Evolutionary conservation across 2,797 vertebrate genomes (phyloP).

Genomic region (Halcyon leucocephala): DNA sequence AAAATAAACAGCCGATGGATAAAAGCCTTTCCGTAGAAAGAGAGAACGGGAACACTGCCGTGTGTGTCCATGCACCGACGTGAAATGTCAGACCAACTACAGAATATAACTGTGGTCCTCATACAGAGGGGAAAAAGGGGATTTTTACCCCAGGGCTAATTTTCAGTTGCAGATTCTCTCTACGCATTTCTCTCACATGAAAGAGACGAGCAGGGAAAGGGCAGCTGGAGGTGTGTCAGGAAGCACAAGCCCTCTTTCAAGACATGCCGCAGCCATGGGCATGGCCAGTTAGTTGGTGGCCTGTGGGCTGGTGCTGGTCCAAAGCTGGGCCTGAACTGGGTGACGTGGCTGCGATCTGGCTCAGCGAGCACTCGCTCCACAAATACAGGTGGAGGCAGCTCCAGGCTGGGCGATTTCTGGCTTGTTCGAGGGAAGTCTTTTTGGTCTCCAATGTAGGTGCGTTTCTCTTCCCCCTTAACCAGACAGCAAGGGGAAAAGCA

Average conservation of each 20-base stretch:
- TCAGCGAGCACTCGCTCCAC: background rate
- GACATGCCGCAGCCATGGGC: background rate
- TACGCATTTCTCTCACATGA: background rate
- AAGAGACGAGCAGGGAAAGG: background rate
- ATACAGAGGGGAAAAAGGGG: background rate
- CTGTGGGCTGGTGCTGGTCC: background rate
- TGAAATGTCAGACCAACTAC: background rate
- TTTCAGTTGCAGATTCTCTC: background rate
- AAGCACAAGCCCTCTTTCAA: background rate
- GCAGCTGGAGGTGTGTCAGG: background rate
- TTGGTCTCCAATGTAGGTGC: background rate
- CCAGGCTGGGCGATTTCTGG: background rate
- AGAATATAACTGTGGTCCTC: background rate
- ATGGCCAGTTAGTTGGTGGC: background rate
- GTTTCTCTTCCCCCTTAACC: background rate
- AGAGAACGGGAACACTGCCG: background rate
- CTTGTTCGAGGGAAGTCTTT: background rate
- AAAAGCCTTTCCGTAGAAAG: background rate
- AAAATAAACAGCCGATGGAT: background rate
- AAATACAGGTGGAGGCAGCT: background rate
- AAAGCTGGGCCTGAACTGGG: background rate
- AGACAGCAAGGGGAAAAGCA: background rate
- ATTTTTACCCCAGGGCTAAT: background rate
- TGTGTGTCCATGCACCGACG: fast-evolving
- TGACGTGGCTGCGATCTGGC: background rate